Base-by-base conservation (phyloP, 2,797 vertebrate species). In the Falco rusticolus region DNA sequence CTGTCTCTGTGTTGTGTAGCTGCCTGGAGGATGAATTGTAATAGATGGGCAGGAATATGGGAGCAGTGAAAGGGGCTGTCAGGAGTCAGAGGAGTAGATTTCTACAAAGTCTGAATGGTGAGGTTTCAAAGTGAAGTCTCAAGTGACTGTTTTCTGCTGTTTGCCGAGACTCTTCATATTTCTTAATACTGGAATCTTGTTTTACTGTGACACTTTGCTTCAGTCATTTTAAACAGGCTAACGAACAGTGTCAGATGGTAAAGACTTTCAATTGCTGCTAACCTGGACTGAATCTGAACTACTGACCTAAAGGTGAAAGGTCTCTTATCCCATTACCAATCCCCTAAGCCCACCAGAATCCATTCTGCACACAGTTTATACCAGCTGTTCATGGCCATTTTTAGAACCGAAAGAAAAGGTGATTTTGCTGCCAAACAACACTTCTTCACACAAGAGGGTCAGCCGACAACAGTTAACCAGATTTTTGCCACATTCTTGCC, bases 401-500 rank as follows among this genome's bases (percentile, higher is more conserved):
- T 89, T 95, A 94, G 87, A 96, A 83, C 50, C 33, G 1, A 85
- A 95, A 92, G 89, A 95, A 97, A 96, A 97, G 89, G 94, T 97
- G 93, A 91, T 97, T 97, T 95, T 97, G 43, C 96, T 94, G 92
- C 95, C 93, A 88, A 94, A 95, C 92, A 96, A 45, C 94, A 95
- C 90, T 95, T 93, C 90, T 95, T 96, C 93, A 88, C 94, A 93
- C 81, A 96, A 97, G 95, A 96, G 90, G 93, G 95, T 96, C 95
- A 94, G 92, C 93, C 71, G 84, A 97, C 96, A 95, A 96, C 96
- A 95, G 96, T 97, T 97, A 97, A 96, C 94, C 95, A 97, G 93
- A 97, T 97, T 97, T 97, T 97, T 97, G 95, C 96, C 95, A 96
- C 95, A 78, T 96, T 97, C 96, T 95, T 97, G 96, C 96, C 92